Conservation (phyloP, 2,888 invertebrate species). For the Morinoia aosen region DNA sequence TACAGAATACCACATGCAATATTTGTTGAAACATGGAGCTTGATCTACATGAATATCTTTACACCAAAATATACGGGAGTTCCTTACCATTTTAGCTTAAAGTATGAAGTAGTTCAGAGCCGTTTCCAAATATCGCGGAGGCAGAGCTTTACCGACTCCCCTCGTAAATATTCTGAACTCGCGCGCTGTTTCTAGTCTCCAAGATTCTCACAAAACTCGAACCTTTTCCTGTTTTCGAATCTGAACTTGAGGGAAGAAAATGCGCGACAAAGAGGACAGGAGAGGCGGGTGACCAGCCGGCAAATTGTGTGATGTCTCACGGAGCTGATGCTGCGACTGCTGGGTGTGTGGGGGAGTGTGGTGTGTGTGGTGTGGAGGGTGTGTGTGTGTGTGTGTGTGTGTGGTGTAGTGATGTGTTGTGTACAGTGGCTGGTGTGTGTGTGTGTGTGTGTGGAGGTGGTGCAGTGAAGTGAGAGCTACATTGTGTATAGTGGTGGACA, state of each 20-base stretch:
- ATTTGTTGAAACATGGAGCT: neutral
- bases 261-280: neutral
- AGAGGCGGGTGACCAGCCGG: constrained; percentile 35
- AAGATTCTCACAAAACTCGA: neutral
- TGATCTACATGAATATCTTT: neutral
- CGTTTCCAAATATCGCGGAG: neutral
- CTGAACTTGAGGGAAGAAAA: neutral
- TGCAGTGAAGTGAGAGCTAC: too few species aligned
- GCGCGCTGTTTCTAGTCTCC: neutral
- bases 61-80: neutral
- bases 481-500: too few species aligned
- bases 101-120: neutral
- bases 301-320: constrained; percentile 31
- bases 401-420: neutral
- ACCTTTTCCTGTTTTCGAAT: constrained; percentile 40
- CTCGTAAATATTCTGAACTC: neutral
- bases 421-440: too few species aligned
- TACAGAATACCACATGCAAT: neutral
- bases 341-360: neutral
- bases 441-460: neutral
- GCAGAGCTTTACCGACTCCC: neutral
- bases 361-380: neutral
- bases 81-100: neutral
- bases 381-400: neutral
- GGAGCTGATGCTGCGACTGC: neutral